Base-by-base conservation (phyloP, 2,797 vertebrate genomes). In the Emydoidea blandingii region DNA sequence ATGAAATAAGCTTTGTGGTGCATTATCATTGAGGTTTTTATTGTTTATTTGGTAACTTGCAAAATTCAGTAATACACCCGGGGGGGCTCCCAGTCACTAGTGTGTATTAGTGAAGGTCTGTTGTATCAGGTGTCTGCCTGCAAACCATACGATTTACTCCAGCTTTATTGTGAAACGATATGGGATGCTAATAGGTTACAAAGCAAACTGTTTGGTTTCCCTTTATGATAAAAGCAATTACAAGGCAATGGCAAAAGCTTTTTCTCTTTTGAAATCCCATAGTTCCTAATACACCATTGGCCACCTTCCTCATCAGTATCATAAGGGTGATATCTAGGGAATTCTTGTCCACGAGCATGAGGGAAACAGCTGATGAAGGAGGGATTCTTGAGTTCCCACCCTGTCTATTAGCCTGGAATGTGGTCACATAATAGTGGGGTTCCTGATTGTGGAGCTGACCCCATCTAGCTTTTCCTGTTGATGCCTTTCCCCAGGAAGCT, bases 311-410 rank as follows among this genome's bases (percentile, higher is more conserved):
- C 19, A 54, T 54, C 53, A 54, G 53, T 54, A 54, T 56, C 54
- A 27, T 12, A 27, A 56, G 54, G 9, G 23, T 56, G 79, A 19
- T 89, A 18, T 12, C 81, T 92, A 37, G 57, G 31, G 91, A 25
- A 2, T 25, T 1, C 5, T 16, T 4, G 27, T 16, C 91, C 83
- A 15, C 34, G 54, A 85, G 81, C 56, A 54, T 49, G 83, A 59
- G 87, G 49, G 76, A 95, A 16, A 8, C 1, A 41, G 84, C 85
- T 79, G 62, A 79, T 79, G 93, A 87, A 72, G 68, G 41, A 81
- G 56, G 11, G 11, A 23, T 96, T 72, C 76, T 92, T 50, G 53
- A 93, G 56, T 80, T 87, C 27, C 37, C 79, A 31, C 76, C 76
- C 56, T 88, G 62, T 92, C 47, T 65, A 18, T 65, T 83, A 92